Evolutionary conservation across 1,140 invertebrate species (phyloP).

Genomic region (Drosophila gunungcola): DNA sequence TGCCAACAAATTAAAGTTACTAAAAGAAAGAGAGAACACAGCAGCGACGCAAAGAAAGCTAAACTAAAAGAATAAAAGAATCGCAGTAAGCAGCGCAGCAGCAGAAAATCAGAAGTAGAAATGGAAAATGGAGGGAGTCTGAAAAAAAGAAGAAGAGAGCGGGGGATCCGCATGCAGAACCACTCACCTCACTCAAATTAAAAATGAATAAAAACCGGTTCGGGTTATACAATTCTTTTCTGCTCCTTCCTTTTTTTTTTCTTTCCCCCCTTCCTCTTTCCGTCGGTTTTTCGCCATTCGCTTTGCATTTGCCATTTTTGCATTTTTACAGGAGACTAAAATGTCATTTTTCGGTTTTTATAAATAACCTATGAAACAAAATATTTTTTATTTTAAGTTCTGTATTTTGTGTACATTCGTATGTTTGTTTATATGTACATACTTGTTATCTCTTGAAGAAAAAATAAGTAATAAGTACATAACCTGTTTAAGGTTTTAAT

Average conservation of each 20-base stretch:
- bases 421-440: no score
- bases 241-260: background rate
- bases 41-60: conserved; percentile 12
- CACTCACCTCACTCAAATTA: conserved; percentile 60
- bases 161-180: conserved; percentile 35
- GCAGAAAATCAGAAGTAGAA: conserved; percentile 23
- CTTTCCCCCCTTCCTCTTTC: background rate
- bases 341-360: conserved; percentile 4
- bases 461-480: no score
- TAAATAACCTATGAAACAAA: background rate
- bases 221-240: conserved; percentile 64
- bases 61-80: conserved; percentile 42
- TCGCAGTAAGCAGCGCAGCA: conserved; percentile 35
- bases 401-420: no score
- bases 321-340: conserved; percentile 43
- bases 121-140: conserved; percentile 2
- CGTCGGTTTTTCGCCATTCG: conserved; percentile 13
- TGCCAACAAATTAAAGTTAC: conserved; percentile 77
- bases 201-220: conserved; percentile 70
- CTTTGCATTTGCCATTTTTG: conserved; percentile 30
- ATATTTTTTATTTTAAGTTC: background rate
- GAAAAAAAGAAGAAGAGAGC: background rate
- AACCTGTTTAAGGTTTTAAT: no score
- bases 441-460: no score
- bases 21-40: conserved; percentile 39